Conservation (phyloP, 2,888 invertebrate species). For the Xestia c-nigrum region DNA sequence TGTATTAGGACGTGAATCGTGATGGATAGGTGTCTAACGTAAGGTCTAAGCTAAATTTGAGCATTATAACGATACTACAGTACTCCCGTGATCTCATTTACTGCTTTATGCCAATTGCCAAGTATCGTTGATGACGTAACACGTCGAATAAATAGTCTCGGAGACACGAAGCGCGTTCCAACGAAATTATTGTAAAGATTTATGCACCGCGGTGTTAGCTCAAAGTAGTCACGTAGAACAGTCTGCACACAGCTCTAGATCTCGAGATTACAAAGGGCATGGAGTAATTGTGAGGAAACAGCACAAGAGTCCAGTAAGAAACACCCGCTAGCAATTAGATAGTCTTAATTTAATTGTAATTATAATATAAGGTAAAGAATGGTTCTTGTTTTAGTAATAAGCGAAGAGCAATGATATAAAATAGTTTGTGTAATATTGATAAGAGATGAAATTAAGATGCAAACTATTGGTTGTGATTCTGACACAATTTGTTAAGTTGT, state of each 20-base stretch:
- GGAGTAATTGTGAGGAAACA: constrained; percentile 77
- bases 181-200: constrained; percentile 55
- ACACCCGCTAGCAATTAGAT: constrained; percentile 90
- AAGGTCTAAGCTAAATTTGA: constrained; percentile 58
- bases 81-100: constrained; percentile 66
- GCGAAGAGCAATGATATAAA: constrained; percentile 90
- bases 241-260: constrained; percentile 73
- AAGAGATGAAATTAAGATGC: constrained; percentile 90
- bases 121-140: constrained; percentile 61
- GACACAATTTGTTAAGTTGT: constrained; percentile 90
- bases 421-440: constrained; percentile 90
- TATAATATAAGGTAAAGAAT: constrained; percentile 89
- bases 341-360: constrained; percentile 90
- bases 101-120: constrained; percentile 66
- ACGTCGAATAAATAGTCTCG: constrained; percentile 62
- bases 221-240: constrained; percentile 57
- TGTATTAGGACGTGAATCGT: constrained; percentile 18
- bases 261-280: constrained; percentile 79
- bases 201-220: constrained; percentile 55
- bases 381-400: constrained; percentile 90
- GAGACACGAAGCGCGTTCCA: constrained; percentile 55
- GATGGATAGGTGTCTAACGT: constrained; percentile 41
- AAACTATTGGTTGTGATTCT: constrained; percentile 91
- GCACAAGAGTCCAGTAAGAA: constrained; percentile 86
- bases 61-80: constrained; percentile 58